Evolutionary conservation across 2,888 invertebrate genomes (phyloP).

Genomic region (Neoascia interrupta): DNA sequence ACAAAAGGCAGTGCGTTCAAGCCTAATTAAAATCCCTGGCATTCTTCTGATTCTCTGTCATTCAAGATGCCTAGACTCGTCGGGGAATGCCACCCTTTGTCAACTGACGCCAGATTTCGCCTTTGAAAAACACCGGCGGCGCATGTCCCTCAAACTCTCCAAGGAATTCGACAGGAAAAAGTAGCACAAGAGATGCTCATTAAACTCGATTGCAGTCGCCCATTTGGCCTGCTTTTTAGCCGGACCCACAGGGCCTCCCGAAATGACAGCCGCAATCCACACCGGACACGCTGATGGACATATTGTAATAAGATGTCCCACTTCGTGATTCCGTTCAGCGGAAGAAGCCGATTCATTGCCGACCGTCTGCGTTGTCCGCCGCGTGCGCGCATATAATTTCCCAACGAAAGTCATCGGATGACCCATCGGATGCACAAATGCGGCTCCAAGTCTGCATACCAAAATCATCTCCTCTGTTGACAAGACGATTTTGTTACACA

Average conservation of each 20-base stretch:
- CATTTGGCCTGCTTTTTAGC: conserved; percentile 6
- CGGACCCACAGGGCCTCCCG: not conserved
- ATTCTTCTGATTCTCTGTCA: not conserved
- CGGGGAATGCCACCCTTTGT: not conserved
- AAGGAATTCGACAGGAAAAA: conserved; percentile 1
- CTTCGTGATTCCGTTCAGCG: conserved; percentile 51
- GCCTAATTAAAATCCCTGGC: not conserved
- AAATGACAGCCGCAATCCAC: conserved; percentile 36
- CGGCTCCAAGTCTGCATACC: conserved; percentile 3
- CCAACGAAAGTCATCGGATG: conserved; percentile 35
- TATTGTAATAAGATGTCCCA: conserved; percentile 60
- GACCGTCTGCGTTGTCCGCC: conserved; percentile 12
- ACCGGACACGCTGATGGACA: conserved; percentile 56
- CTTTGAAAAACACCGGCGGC: conserved; percentile 26
- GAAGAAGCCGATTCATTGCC: conserved; percentile 15
- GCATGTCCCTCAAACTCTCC: not conserved
- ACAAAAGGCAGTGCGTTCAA: no score
- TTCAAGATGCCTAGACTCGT: no score
- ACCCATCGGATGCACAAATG: conserved; percentile 7
- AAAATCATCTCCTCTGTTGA: conserved; percentile 33
- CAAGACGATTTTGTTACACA: conserved; percentile 60
- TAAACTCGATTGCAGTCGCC: conserved; percentile 39
- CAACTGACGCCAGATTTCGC: not conserved
- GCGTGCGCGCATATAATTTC: conserved; percentile 37
- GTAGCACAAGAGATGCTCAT: conserved; percentile 45